Conservation (phyloP, 1,140 invertebrate genomes). For the Micrasema longulum region DNA sequence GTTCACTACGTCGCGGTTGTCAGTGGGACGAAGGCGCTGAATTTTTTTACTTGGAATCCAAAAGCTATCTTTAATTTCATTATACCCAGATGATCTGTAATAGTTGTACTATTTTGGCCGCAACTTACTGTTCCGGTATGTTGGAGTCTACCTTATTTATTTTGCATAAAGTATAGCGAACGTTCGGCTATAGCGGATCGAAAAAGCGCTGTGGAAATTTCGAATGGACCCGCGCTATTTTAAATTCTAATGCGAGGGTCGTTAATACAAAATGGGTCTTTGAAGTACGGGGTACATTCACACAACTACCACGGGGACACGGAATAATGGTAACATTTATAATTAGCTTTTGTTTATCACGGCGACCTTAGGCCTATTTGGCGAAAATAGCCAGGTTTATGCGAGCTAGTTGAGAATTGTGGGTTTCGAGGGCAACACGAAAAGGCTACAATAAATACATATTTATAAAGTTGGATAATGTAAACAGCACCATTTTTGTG, state of each 20-base stretch:
- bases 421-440: too few relatives aligned
- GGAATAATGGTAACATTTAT: not conserved
- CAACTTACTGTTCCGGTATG: conserved; percentile 10
- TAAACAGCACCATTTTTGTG: too few relatives aligned
- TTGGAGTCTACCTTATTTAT: conserved; percentile 29
- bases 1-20: too few relatives aligned
- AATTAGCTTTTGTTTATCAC: not conserved
- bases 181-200: conserved; percentile 7
- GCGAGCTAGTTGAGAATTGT: too few relatives aligned
- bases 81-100: too few relatives aligned
- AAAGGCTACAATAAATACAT: too few relatives aligned
- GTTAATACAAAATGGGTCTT: not conserved
- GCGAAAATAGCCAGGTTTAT: too few relatives aligned
- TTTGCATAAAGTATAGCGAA: conserved; percentile 14
- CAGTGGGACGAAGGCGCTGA: too few relatives aligned
- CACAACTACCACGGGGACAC: not conserved
- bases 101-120: conserved; percentile 21
- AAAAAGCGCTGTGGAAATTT: conserved; percentile 12
- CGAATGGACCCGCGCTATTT: conserved; percentile 14
- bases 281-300: not conserved
- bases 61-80: too few relatives aligned
- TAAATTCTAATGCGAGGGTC: too few relatives aligned
- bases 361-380: not conserved
- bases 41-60: too few relatives aligned
- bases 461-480: too few relatives aligned